A percentile compares a stretch with the other conserved stretches of the same genome.
Evolutionary conservation across 2,113 vertebrate species (phyloP).

Genomic region (Hyla sarda): DNA sequence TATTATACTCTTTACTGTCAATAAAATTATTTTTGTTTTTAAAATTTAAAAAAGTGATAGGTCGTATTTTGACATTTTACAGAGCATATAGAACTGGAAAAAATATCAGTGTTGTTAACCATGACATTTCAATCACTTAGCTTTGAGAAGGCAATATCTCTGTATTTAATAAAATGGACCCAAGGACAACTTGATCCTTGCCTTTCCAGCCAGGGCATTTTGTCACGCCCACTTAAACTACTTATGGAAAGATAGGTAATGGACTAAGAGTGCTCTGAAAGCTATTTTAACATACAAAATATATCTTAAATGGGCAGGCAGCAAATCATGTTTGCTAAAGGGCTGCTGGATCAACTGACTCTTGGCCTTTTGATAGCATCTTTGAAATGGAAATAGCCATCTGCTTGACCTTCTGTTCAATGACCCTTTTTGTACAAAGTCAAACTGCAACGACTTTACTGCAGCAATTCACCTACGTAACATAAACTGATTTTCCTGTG

Average conservation of each 20-base stretch:
- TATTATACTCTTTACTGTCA: too few species aligned
- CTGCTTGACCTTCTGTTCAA: slow-evolving; percentile 96
- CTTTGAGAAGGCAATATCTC: not conserved
- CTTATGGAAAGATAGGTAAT: slow-evolving; percentile 82
- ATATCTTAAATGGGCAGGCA: slow-evolving; percentile 82
- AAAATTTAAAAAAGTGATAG: not conserved
- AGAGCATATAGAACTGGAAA: not conserved
- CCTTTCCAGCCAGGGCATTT: slow-evolving; percentile 76
- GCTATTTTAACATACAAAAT: slow-evolving; percentile 83
- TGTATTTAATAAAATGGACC: slow-evolving; percentile 73
- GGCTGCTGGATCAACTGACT: slow-evolving; percentile 80
- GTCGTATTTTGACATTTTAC: not conserved
- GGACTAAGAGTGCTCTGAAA: slow-evolving; percentile 75
- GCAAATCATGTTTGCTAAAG: slow-evolving; percentile 84
- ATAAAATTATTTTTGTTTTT: not conserved
- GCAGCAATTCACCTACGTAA: slow-evolving; percentile 80
- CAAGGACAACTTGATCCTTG: slow-evolving; percentile 85
- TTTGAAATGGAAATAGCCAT: slow-evolving; percentile 99
- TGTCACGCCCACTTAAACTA: slow-evolving; percentile 75
- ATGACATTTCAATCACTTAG: slow-evolving; percentile 7
- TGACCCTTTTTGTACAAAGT: slow-evolving; percentile 94
- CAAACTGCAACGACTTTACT: slow-evolving; percentile 82
- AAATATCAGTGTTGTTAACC: not conserved
- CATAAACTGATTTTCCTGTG: slow-evolving; percentile 73
- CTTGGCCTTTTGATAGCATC: slow-evolving; percentile 86